These are phyloP conservation scores for Himalopsyche japonica DNA, from an alignment of 2,888 invertebrate species.

Conservation along the genomic window DNA sequence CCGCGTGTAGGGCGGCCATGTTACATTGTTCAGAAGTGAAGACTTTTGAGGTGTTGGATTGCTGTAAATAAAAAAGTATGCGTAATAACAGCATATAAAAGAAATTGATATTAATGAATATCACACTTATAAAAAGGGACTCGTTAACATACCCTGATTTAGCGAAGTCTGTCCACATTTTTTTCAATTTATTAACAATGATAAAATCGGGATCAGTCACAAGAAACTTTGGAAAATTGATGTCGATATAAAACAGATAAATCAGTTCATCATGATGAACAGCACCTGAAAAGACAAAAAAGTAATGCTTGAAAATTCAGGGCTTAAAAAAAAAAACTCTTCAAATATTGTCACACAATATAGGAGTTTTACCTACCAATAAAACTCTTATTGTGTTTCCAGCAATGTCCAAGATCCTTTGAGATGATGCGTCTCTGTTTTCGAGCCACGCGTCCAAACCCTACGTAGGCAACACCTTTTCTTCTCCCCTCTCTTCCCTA, in stretches of 20 bases:
- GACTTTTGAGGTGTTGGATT: constrained; percentile 6
- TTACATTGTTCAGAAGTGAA: not conserved
- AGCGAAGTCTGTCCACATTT: constrained; percentile 25
- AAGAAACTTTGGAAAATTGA: constrained; percentile 10
- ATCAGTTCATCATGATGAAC: constrained; percentile 25
- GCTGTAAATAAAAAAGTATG: constrained; percentile 4
- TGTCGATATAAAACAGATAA: constrained; percentile 12
- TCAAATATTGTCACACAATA: too few species aligned
- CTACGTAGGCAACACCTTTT: too few species aligned
- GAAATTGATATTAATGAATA: not conserved
- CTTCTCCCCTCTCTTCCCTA: too few species aligned
- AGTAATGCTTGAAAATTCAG: too few species aligned
- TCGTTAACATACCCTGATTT: constrained; percentile 9
- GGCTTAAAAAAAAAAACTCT: too few species aligned
- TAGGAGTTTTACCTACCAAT: too few species aligned
- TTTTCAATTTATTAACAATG: constrained; percentile 7
- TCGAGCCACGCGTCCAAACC: too few species aligned
- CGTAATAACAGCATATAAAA: not conserved
- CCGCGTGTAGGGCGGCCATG: constrained; percentile 8
- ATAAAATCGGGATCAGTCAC: constrained; percentile 15
- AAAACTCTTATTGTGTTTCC: too few species aligned
- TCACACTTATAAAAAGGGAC: not conserved
- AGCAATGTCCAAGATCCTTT: too few species aligned
- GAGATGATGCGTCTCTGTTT: too few species aligned
- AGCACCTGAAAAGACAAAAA: constrained; percentile 7